A percentile compares a stretch with the other conserved stretches of the same genome.
phyloP scores from a whole-genome alignment of 2,888 invertebrate species.

The Lagria hirta region DNA sequence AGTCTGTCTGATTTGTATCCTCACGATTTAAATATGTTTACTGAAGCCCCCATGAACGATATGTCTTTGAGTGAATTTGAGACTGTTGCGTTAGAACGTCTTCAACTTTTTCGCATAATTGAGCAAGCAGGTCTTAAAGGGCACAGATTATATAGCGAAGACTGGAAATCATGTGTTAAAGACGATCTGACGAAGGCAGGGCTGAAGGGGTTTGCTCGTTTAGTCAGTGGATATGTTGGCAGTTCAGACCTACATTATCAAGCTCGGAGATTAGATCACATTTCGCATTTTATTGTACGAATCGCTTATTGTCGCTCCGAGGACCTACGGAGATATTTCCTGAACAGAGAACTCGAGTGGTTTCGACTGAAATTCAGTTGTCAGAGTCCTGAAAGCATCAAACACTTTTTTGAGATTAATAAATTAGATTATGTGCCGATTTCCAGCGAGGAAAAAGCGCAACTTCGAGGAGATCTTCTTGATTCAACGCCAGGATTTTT shows the following conservation, averaged over 20 bases:
- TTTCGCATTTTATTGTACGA: slow-evolving; percentile 91
- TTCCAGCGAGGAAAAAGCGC: slow-evolving; percentile 66
- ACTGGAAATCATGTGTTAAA: slow-evolving; percentile 66
- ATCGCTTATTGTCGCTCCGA: slow-evolving; percentile 88
- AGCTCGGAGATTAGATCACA: slow-evolving; percentile 75
- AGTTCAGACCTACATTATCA: slow-evolving; percentile 64
- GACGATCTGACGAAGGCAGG: slow-evolving; percentile 69
- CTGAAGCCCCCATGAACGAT: slow-evolving; percentile 70
- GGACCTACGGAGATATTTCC: slow-evolving; percentile 85
- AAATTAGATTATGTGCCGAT: slow-evolving; percentile 69
- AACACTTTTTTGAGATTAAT: slow-evolving; percentile 67
- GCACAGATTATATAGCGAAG: slow-evolving; percentile 63
- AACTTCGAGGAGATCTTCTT: slow-evolving; percentile 62
- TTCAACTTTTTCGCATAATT: slow-evolving; percentile 75
- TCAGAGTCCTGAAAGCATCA: slow-evolving; percentile 62
- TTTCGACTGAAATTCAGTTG: slow-evolving; percentile 79
- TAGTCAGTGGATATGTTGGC: slow-evolving; percentile 59
- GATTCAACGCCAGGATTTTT: slow-evolving; percentile 61
- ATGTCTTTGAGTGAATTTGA: slow-evolving; percentile 84
- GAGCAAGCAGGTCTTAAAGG: slow-evolving; percentile 72
- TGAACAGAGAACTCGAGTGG: slow-evolving; percentile 84
- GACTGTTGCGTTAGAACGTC: slow-evolving; percentile 79
- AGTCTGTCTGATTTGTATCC: slow-evolving; percentile 63
- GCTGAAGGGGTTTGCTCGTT: slow-evolving; percentile 64
- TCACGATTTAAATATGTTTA: slow-evolving; percentile 79